Percentiles rank a stretch among this genome's conserved stretches.
Conservation (phyloP, 2,888 invertebrate genomes). For the Agrochola lychnidis region DNA sequence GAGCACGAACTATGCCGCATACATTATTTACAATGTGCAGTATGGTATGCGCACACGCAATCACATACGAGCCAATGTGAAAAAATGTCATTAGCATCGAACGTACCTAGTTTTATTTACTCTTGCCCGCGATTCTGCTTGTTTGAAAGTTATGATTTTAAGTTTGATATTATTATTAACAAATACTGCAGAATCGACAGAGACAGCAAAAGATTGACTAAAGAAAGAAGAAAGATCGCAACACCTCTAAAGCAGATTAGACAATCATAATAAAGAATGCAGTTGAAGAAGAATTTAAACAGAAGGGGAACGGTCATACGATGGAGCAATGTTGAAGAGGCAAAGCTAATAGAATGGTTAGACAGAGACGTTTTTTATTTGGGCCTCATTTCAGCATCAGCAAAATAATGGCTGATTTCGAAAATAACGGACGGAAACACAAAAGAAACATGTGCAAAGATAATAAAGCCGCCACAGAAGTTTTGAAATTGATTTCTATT, state of each 20-base stretch:
- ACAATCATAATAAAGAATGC: not conserved
- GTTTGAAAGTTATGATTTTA: constrained; percentile 4
- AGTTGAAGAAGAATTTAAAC: not conserved
- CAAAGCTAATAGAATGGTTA: too few species aligned
- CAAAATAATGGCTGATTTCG: not conserved
- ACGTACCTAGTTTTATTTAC: constrained; percentile 59
- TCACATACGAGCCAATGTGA: constrained; percentile 75
- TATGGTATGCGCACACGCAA: constrained; percentile 85
- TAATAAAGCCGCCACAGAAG: constrained; percentile 46
- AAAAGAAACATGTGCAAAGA: constrained; percentile 25
- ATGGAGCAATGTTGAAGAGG: not conserved
- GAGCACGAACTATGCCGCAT: constrained; percentile 87
- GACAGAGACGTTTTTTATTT: not conserved
- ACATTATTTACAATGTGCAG: constrained; percentile 80
- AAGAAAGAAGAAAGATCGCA: not conserved
- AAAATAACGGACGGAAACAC: constrained; percentile 31
- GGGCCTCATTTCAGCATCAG: not conserved
- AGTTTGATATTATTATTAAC: not conserved
- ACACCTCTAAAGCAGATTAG: not conserved
- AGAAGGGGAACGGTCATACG: too few species aligned
- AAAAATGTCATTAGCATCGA: constrained; percentile 85
- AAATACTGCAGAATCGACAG: constrained; percentile 1
- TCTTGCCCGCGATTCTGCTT: constrained; percentile 25
- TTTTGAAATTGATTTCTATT: constrained; percentile 72
- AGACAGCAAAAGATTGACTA: not conserved